These are phyloP conservation scores for Xiphorhynchus erythropygius DNA, from an alignment of 2,797 vertebrate genomes.

Conservation along the genomic window DNA sequence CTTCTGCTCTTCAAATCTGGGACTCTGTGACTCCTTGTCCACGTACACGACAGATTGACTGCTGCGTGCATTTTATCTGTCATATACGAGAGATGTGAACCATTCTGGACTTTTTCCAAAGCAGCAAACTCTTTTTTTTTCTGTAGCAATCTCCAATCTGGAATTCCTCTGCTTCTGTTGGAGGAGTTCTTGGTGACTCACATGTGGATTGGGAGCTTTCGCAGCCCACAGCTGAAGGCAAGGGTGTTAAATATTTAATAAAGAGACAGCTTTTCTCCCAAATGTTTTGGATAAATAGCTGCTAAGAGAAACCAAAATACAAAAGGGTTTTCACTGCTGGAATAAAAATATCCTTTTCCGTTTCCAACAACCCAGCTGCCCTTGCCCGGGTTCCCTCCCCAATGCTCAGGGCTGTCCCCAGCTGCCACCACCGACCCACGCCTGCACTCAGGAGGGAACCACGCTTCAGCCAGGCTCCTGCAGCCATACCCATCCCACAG, in stretches of 20 bases:
- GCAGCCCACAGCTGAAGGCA: slow-evolving; percentile 61
- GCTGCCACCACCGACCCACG: not conserved
- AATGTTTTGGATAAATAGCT: slow-evolving; percentile 64
- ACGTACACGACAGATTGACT: not conserved
- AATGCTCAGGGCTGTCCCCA: not conserved
- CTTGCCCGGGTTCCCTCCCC: not conserved
- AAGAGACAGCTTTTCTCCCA: slow-evolving; percentile 59
- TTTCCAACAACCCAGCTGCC: not conserved
- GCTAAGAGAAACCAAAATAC: slow-evolving; percentile 54
- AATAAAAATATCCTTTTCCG: not conserved
- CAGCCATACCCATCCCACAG: not conserved
- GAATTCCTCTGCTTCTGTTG: not conserved
- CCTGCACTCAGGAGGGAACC: not conserved
- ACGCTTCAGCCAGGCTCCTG: not conserved
- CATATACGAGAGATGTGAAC: not conserved
- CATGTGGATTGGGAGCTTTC: slow-evolving; percentile 59
- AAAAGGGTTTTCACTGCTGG: slow-evolving; percentile 30
- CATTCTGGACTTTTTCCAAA: slow-evolving; percentile 10
- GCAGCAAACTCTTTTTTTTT: not conserved
- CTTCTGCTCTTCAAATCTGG: not conserved
- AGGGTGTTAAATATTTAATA: slow-evolving; percentile 68
- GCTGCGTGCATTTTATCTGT: not conserved
- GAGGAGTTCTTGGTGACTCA: slow-evolving; percentile 65
- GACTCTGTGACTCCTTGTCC: not conserved
- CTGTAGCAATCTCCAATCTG: slow-evolving; percentile 17